Base-by-base conservation (phyloP, 2,888 invertebrate species). In the Sminthurinus aureus region DNA sequence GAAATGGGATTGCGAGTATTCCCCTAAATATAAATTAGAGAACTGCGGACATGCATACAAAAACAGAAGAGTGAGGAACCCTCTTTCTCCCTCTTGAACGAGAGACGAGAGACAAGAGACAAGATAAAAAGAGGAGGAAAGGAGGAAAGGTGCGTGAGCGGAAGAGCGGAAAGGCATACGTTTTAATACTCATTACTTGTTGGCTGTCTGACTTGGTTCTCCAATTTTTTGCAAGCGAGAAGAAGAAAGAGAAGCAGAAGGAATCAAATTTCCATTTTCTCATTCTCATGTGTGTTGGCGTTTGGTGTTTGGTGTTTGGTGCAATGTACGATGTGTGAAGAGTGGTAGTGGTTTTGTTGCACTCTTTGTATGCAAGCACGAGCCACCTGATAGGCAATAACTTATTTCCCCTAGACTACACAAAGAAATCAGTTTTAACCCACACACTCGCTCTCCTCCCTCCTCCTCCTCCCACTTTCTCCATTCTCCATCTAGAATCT, bases 381-480 rank as follows among this genome's bases (percentile, higher is more conserved):
- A 71, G 71, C 80, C 80, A 80, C 80, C 80, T 80, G 80, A 80
- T 71, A 80, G 71, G 80, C 80, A 80, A 80, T 80, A 80, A 80
- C 73, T 80, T 80, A 80, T 80, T 80, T 80, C 80, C 80, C 51
- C 20, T 8, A 51, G 69, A 79, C 71, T 71, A 50, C 20, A 20
- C 51, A 13, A 20, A 26, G 66, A 78, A 58, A 26, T 78, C 26
- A 26, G 22, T 64, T 66, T 78, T 26, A 15, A n/a, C 15, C 18
- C 76, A 51, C 52, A 50, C 76, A 13, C 76, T 51, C 76, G 13
- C 51, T 76, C 51, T 51, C 76, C 20, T 50, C n/a, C 24, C 22
- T 11, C 77, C 22, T 24, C 58, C 24, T 52, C 51, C 8, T 20
- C 76, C 15, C 52, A 8, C 13, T 76, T 64, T 20, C 13, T 64